These are phyloP conservation scores for Acanthisitta chloris DNA, from an alignment of 2,113 vertebrate species.

Conservation along the genomic window DNA sequence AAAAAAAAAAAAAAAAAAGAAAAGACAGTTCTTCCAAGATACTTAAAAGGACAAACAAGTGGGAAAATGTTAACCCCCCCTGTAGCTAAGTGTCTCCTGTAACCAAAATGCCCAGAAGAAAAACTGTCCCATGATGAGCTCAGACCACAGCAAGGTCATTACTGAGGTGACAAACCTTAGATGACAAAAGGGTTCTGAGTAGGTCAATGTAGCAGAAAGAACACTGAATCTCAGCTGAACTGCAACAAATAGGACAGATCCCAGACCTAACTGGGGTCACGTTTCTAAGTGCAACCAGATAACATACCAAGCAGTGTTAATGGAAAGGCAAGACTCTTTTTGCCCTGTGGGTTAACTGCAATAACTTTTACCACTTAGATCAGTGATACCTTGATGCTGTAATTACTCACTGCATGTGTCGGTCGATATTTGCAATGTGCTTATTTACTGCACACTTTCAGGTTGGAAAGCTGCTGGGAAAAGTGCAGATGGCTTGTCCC, in stretches of 20 bases:
- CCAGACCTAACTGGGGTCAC: conserved; percentile 9
- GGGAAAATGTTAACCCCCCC: background rate
- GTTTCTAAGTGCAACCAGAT: conserved; percentile 22
- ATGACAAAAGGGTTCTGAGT: background rate
- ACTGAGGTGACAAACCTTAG: background rate
- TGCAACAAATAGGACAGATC: conserved; percentile 4
- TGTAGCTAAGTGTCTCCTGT: background rate
- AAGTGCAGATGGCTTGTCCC: conserved; percentile 20
- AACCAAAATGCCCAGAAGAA: background rate
- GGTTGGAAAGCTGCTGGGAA: conserved; percentile 23
- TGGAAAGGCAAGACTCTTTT: conserved; percentile 13
- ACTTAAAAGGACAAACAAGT: background rate
- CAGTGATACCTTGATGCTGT: conserved; percentile 30
- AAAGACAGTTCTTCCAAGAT: background rate
- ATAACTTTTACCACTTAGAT: conserved; percentile 30
- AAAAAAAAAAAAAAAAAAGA: background rate
- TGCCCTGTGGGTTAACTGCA: conserved; percentile 35
- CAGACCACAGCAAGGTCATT: background rate
- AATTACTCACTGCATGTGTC: conserved; percentile 57
- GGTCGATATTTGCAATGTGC: conserved; percentile 48
- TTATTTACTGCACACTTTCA: conserved; percentile 48
- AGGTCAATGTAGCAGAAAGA: background rate
- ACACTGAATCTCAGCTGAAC: background rate
- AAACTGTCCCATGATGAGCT: background rate
- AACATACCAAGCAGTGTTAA: conserved; percentile 31